Conservation (phyloP, 1,140 invertebrate species). For the Galleria mellonella region DNA sequence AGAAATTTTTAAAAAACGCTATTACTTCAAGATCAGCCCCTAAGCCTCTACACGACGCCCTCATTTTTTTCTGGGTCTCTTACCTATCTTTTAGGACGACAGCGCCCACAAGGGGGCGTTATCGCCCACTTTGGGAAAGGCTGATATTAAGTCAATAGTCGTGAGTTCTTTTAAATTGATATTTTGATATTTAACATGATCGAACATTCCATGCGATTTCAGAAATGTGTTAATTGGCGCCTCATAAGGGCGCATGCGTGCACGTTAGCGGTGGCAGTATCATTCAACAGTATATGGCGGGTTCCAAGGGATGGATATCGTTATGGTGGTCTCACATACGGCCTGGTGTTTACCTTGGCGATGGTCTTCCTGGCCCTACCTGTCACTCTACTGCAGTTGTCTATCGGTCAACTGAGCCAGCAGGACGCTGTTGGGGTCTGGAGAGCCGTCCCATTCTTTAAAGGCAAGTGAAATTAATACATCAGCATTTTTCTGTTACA, state of each 20-base stretch:
- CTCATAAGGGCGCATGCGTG: conserved; percentile 46
- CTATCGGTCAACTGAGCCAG: conserved; percentile 86
- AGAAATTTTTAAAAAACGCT: too few species aligned
- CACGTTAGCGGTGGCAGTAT: conserved; percentile 70
- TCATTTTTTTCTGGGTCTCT: too few species aligned
- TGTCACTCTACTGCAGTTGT: conserved; percentile 84
- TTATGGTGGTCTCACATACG: conserved; percentile 78
- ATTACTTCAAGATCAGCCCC: too few species aligned
- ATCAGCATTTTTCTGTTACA: not conserved
- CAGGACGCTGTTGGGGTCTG: conserved; percentile 85
- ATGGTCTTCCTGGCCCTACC: conserved; percentile 81
- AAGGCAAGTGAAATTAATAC: conserved; percentile 81
- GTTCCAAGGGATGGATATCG: conserved; percentile 71
- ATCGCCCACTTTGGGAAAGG: too few species aligned
- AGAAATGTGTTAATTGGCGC: conserved; percentile 37
- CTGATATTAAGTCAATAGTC: too few species aligned
- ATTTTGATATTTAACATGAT: too few species aligned
- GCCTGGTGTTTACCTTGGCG: conserved; percentile 80
- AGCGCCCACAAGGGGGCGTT: too few species aligned
- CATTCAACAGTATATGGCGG: conserved; percentile 72
- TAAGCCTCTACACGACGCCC: too few species aligned
- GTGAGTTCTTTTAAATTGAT: too few species aligned
- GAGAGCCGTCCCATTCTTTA: conserved; percentile 86
- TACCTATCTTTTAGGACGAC: too few species aligned
- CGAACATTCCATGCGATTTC: not conserved